phyloP scores from a whole-genome alignment of 2,113 vertebrate genomes.

The Pteruthius melanotis region DNA sequence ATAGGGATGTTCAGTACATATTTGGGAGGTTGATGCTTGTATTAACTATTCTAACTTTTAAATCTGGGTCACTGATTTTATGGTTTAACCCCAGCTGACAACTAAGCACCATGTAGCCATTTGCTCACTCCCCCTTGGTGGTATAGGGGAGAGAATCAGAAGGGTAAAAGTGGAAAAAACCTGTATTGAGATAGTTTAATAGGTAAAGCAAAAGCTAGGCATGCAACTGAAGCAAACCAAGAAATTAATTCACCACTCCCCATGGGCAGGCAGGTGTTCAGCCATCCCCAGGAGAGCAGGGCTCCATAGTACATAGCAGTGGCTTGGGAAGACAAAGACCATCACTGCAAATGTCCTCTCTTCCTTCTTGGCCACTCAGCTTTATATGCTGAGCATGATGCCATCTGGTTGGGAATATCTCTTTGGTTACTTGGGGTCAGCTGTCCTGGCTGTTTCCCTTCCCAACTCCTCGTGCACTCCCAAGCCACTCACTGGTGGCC shows the following conservation, averaged over 20 bases:
- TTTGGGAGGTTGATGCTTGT: background rate
- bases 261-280: background rate
- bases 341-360: background rate
- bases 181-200: background rate
- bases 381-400: background rate
- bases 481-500: background rate
- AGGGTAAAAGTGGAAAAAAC: background rate
- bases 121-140: rapidly evolving
- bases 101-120: background rate
- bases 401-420: background rate
- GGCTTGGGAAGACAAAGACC: background rate
- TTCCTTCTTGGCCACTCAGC: background rate
- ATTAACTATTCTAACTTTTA: background rate
- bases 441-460: background rate
- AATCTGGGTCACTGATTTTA: background rate
- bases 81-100: background rate
- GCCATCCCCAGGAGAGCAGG: background rate
- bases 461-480: background rate
- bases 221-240: background rate
- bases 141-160: background rate
- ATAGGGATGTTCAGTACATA: background rate
- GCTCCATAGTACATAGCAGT: background rate
- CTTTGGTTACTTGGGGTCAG: background rate
- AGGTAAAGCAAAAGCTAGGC: background rate
- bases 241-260: background rate